phyloP scores from a whole-genome alignment of 35 echinoderm and acorn worm species.

The Stichopus chloronotus region DNA sequence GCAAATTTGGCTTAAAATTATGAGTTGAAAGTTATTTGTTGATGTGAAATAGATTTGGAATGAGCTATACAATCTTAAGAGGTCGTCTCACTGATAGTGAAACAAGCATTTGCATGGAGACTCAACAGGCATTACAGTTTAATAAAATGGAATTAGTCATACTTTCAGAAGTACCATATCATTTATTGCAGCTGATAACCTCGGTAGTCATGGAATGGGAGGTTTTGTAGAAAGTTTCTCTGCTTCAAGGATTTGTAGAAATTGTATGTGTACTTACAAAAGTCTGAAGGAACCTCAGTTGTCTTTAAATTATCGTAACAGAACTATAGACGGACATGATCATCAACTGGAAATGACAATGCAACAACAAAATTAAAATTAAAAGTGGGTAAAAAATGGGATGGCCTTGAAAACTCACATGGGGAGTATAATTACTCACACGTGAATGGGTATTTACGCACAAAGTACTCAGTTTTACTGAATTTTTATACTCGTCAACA shows the following conservation, averaged over 20 bases:
- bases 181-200: conserved; percentile 35
- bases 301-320: not conserved
- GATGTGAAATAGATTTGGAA: not conserved
- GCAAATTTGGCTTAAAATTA: conserved; percentile 1
- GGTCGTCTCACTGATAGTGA: not conserved
- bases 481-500: too few relatives aligned
- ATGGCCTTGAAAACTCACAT: too few relatives aligned
- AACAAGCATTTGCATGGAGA: too few relatives aligned
- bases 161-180: conserved; percentile 27
- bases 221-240: conserved; percentile 27
- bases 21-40: not conserved
- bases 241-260: not conserved
- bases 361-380: not conserved
- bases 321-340: not conserved
- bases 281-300: conserved; percentile 1
- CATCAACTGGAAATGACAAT: not conserved
- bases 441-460: too few relatives aligned
- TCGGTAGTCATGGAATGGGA: conserved; percentile 17
- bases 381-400: too few relatives aligned
- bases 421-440: too few relatives aligned
- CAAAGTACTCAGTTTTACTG: too few relatives aligned
- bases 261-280: not conserved
- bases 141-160: not conserved
- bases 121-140: conserved; percentile 7
- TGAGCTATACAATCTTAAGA: not conserved